A percentile compares a stretch with the other conserved stretches of the same genome.
Evolutionary conservation across 1,140 invertebrate genomes (phyloP).

Genomic region (Calliphora vicina): DNA sequence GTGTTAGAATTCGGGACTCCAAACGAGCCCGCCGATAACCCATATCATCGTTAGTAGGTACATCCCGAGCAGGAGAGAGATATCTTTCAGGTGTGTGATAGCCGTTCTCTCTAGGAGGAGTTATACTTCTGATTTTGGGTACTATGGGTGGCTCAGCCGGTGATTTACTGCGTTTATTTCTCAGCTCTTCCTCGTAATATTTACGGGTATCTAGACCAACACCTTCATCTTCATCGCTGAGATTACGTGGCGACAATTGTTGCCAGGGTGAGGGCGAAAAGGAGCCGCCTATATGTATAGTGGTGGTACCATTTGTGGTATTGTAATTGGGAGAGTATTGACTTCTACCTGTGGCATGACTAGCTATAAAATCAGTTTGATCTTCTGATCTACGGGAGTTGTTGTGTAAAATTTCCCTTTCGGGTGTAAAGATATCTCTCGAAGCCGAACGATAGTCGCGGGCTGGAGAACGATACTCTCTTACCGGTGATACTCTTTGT

Average conservation of each 20-base stretch:
- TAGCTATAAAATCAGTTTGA: conserved; percentile 39
- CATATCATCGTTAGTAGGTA: conserved; percentile 67
- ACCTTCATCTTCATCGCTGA: conserved; percentile 77
- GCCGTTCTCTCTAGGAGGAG: conserved; percentile 55
- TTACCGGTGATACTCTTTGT: conserved; percentile 19
- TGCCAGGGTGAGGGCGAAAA: conserved; percentile 60
- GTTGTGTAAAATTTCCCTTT: conserved; percentile 18
- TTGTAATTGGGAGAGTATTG: conserved; percentile 28
- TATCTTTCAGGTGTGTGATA: conserved; percentile 58
- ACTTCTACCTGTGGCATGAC: conserved; percentile 31
- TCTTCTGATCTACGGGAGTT: conserved; percentile 21
- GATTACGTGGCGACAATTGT: conserved; percentile 57
- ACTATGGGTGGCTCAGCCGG: conserved; percentile 57
- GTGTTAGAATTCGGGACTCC: conserved; percentile 70
- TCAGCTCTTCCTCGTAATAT: conserved; percentile 60
- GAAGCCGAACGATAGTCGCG: conserved; percentile 45
- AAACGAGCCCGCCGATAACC: conserved; percentile 77
- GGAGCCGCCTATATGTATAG: conserved; percentile 43
- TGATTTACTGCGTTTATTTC: conserved; percentile 41
- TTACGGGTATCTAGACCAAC: conserved; percentile 71
- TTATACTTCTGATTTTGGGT: conserved; percentile 56
- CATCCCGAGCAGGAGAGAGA: conserved; percentile 64
- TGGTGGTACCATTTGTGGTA: conserved; percentile 37
- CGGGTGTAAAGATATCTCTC: conserved; percentile 37
- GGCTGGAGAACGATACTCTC: conserved; percentile 50